A percentile compares a stretch with the other conserved stretches of the same genome.
These are phyloP conservation scores for Emydocephalus ijimae DNA, from an alignment of 2,113 vertebrate species.

Conservation along the genomic window DNA sequence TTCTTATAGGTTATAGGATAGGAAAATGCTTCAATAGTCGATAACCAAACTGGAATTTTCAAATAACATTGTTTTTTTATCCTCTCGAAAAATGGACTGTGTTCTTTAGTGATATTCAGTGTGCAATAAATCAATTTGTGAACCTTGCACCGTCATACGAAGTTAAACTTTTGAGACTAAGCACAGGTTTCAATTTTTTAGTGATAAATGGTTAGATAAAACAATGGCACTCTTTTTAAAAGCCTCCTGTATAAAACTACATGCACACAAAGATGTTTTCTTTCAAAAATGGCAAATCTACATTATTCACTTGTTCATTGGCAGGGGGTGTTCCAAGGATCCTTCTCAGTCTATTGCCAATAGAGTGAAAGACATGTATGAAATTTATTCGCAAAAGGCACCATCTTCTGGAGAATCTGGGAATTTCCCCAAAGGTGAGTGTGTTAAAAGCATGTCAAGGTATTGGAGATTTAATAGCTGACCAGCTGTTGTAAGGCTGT, in stretches of 20 bases:
- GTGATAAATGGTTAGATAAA: background rate
- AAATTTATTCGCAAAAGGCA: constrained; percentile 76
- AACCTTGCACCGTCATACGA: background rate
- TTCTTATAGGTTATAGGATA: too few species aligned
- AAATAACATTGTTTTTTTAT: too few species aligned
- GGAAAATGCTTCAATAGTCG: too few species aligned
- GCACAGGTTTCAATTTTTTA: background rate
- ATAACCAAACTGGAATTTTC: too few species aligned
- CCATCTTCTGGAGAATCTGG: constrained; percentile 63
- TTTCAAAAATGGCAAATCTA: background rate
- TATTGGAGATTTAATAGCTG: too few species aligned
- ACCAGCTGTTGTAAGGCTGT: too few species aligned
- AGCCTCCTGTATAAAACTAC: background rate
- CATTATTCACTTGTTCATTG: constrained; percentile 30
- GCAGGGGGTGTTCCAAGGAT: constrained; percentile 85
- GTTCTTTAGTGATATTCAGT: background rate
- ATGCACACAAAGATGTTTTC: too few species aligned
- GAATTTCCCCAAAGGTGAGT: constrained; percentile 76
- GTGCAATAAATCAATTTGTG: background rate
- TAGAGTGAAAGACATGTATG: constrained; percentile 86
- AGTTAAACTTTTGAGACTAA: background rate
- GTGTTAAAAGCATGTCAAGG: background rate
- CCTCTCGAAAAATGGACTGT: too few species aligned
- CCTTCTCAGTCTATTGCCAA: constrained; percentile 80
- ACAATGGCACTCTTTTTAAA: background rate